Base-by-base conservation (phyloP, 2,888 invertebrate genomes). In the Lacanobia wlatinum region DNA sequence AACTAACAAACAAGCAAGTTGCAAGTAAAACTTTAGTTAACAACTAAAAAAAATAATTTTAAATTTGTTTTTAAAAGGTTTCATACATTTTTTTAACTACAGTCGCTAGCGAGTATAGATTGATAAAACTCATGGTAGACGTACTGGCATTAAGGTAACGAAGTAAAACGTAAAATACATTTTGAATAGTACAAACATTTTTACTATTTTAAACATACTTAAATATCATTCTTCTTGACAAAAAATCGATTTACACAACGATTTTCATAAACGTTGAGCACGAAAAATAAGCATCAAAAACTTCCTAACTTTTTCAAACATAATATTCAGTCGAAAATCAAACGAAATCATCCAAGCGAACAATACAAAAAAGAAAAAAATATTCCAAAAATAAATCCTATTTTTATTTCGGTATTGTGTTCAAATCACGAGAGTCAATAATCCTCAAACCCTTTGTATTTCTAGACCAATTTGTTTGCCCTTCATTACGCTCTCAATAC, bases 401-500 rank as follows among this genome's bases (percentile, higher is more conserved):
- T 50, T 40, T 59, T 59, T 56, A 66, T 73, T 50, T 61, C 46
- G 34, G n/a, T 14, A 73, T 61, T 74, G 34, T 38, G 48, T 21
- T 50, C 18, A n/a, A 63, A 63, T 14, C 50, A 63, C 50, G 34
- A 63, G 46, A 59, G 52, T n/a, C 62, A 59, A 75, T 75, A 63
- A 56, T 52, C 46, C 53, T 21, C 38, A 46, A 80, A 55, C 64
- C 70, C 18, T 63, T 70, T 70, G 66, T 53, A 68, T 69, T 58
- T 75, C 65, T 43, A 63, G 65, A 66, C 58, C 50, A 63, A 66
- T 75, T 70, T 55, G 46, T 43, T 70, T 38, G 28, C 8, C 66
- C 71, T 76, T 78, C 70, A 53, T 70, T 76, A 70, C 43, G 66
- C 16, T 62, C 52, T 73, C 50, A 34, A 70, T 56, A 66, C 71